phyloP scores from a whole-genome alignment of 2,797 vertebrate species.

The Sebastes dallii region DNA sequence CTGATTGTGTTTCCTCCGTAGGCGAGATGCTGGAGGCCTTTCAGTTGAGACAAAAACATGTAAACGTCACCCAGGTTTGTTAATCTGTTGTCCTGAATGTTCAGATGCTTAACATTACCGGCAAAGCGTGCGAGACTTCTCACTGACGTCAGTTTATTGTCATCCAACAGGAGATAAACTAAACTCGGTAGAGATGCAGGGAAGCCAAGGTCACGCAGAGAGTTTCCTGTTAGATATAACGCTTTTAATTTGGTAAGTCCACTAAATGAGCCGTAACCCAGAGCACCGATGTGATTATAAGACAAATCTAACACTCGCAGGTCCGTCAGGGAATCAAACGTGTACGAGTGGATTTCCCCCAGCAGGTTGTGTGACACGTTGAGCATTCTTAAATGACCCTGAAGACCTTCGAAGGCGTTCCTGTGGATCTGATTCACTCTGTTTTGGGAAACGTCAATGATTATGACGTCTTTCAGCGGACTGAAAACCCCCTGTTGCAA shows the following conservation, averaged over 20 bases:
- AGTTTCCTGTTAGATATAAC: conserved; percentile 85
- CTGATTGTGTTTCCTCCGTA: conserved; percentile 82
- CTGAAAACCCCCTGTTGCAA: conserved; percentile 79
- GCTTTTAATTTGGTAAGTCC: conserved; percentile 70
- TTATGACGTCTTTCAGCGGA: conserved; percentile 65
- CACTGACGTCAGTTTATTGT: conserved; percentile 78
- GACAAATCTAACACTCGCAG: conserved; percentile 83
- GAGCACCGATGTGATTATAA: conserved; percentile 86
- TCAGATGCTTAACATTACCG: conserved; percentile 61
- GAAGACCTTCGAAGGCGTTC: conserved; percentile 84
- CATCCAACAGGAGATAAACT: conserved; percentile 63
- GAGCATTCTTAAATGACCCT: conserved; percentile 76
- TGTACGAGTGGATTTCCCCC: conserved; percentile 79
- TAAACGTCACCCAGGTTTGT: conserved; percentile 75
- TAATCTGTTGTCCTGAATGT: conserved; percentile 83
- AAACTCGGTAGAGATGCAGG: conserved; percentile 74
- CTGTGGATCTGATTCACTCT: conserved; percentile 82
- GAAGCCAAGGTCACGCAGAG: conserved; percentile 73
- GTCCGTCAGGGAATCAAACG: conserved; percentile 75
- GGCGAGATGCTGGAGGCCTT: conserved; percentile 68
- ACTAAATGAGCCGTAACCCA: conserved; percentile 78
- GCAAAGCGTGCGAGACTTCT: conserved; percentile 15
- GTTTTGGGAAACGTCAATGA: conserved; percentile 82
- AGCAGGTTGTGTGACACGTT: conserved; percentile 88
- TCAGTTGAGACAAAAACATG: conserved; percentile 67